phyloP scores from a whole-genome alignment of 1,140 invertebrate genomes.

The Pseudomyrmex flavicornis region DNA sequence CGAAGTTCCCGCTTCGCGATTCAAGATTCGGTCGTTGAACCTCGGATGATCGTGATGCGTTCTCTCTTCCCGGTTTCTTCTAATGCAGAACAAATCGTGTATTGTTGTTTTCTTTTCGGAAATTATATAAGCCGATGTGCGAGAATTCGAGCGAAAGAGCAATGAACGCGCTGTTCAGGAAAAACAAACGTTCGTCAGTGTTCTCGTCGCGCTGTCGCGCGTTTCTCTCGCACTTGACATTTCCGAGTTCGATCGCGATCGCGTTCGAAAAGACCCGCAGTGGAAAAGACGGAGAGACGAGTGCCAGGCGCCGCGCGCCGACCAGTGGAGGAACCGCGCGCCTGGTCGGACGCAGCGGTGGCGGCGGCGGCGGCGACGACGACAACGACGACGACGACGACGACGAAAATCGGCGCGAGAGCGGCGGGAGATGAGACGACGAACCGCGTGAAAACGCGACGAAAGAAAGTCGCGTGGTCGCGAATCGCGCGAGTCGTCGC shows the following conservation, averaged over 20 bases:
- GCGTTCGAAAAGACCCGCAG: neutral
- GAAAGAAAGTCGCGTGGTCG: constrained; percentile 12
- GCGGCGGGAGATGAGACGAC: neutral
- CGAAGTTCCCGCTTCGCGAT: constrained; percentile 2
- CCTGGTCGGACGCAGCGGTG: constrained; percentile 61
- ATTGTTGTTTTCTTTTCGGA: too few species aligned
- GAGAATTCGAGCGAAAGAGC: too few species aligned
- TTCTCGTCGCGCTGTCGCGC: neutral
- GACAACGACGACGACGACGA: neutral
- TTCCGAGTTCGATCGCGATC: neutral
- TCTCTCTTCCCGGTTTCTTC: too few species aligned
- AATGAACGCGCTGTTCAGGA: too few species aligned
- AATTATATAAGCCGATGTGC: too few species aligned
- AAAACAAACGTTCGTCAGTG: too few species aligned
- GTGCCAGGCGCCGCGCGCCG: constrained; percentile 1
- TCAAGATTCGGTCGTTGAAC: too few species aligned
- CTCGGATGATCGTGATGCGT: too few species aligned
- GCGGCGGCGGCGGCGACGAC: too few species aligned
- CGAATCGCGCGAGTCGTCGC: constrained; percentile 42
- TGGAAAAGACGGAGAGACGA: neutral
- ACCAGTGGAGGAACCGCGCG: constrained; percentile 68
- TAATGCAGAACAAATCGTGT: too few species aligned
- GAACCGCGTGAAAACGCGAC: neutral
- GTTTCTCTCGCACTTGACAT: too few species aligned
- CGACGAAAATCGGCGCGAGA: neutral